phyloP scores from a whole-genome alignment of 2,113 vertebrate genomes.

The Hirundichthys speculiger region DNA sequence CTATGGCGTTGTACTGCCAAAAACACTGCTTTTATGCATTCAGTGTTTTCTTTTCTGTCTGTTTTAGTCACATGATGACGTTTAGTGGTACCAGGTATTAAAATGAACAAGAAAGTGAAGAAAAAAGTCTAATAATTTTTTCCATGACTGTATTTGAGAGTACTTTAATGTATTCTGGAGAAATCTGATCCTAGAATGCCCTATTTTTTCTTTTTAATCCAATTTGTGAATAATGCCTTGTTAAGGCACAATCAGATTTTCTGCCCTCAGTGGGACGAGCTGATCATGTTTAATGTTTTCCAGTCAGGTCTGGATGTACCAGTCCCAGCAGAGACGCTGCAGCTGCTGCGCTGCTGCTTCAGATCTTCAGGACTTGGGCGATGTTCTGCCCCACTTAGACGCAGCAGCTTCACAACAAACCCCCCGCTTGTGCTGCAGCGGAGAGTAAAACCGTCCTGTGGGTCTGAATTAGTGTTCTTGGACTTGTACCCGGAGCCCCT shows the following conservation, averaged over 20 bases:
- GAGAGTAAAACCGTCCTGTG: conserved; percentile 62
- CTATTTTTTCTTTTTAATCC: conserved; percentile 17
- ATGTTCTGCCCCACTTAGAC: conserved; percentile 75
- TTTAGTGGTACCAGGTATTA: too few relatives aligned
- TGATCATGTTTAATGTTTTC: conserved; percentile 47
- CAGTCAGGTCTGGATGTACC: conserved; percentile 39
- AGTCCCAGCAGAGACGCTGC: conserved; percentile 57
- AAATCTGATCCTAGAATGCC: conserved; percentile 7
- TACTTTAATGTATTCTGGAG: conserved; percentile 1
- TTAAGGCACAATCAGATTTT: conserved; percentile 12
- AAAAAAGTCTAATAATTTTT: too few relatives aligned
- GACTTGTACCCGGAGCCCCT: conserved; percentile 55
- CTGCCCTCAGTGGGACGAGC: conserved; percentile 3
- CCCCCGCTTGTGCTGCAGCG: conserved; percentile 38
- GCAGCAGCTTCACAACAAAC: conserved; percentile 63
- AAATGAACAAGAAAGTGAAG: too few relatives aligned
- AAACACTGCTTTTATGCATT: too few relatives aligned
- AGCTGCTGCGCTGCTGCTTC: conserved; percentile 53
- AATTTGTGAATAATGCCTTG: conserved; percentile 11
- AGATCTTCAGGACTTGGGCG: conserved; percentile 69
- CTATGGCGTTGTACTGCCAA: too few relatives aligned
- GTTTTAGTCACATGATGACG: too few relatives aligned
- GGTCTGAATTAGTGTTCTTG: conserved; percentile 64
- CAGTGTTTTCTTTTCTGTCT: too few relatives aligned
- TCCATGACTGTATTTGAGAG: conserved; percentile 1